Evolutionary conservation across 2,888 invertebrate genomes (phyloP), one percentile per base, ranked within the genome.

Genomic region (Chloroclystis v-ata): DNA sequence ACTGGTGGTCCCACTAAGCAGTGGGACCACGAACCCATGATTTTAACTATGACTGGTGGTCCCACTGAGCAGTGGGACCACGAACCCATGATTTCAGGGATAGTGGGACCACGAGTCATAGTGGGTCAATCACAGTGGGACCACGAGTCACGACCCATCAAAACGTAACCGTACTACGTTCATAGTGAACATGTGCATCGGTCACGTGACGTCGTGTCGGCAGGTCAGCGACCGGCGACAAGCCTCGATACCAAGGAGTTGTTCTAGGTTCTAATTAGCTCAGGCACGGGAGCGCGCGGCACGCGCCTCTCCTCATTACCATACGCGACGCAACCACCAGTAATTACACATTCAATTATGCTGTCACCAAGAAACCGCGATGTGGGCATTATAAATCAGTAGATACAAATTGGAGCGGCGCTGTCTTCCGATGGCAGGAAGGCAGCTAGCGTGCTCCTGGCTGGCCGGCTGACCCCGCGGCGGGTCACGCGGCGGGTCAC

Each of bases 221-320:
- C 14, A 38, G 49, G 49, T 49, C 45, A 33, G 13, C 32, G 49
- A 45, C 49, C 49, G 45, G n/a, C 44, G 30, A 45, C 45, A 39
- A 38, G 28, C 42, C n/a, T n/a, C n/a, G 42, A 42, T 44, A 41
- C 28, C 41, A 35, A 50, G 35, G 39, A 46, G 33, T 28, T n/a
- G n/a, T n/a, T 13, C 28, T 8, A 20, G 42, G 32, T 16, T 42
- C 43, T 50, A 46, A 50, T 46, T 46, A 43, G 50, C 43, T 46
- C 38, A 35, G 39, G 48, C 52, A 49, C 46, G 52, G 46, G 46
- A 43, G 39, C 43, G 14, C 48, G 26, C 20, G 30, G 35, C 40
- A 29, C 38, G 43, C 38, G 38, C 45, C 50, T 24, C 50, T 38
- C 42, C 30, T 28, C 37, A 50, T 51, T 51, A 37, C 10, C 43